Conservation (phyloP, 2,888 invertebrate genomes). For the Stenchaetothrips biformis region DNA sequence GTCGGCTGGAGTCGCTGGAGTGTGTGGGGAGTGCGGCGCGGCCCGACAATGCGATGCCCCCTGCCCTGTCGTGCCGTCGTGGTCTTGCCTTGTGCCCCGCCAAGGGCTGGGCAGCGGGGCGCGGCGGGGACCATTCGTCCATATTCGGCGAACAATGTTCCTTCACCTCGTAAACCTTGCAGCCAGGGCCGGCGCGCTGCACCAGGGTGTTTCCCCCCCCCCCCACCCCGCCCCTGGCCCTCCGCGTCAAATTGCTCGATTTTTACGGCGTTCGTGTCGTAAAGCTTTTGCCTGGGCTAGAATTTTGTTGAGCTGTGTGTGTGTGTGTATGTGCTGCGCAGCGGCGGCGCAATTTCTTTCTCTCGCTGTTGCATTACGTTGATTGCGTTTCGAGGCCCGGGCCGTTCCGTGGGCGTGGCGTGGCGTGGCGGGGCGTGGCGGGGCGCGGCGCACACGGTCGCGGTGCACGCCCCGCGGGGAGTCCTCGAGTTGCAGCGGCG, state of each 20-base stretch:
- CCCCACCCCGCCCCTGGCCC: not conserved
- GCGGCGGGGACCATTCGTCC: not conserved
- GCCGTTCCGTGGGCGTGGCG: not conserved
- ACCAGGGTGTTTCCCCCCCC: not conserved
- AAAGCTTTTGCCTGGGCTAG: not conserved
- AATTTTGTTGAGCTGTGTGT: not conserved
- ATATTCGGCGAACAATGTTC: conserved; percentile 20
- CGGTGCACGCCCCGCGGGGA: not conserved
- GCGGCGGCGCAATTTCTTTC: no score
- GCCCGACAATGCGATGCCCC: no score
- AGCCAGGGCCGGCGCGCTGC: not conserved
- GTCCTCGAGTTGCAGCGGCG: not conserved
- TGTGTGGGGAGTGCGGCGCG: no score
- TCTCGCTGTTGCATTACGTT: conserved; percentile 1
- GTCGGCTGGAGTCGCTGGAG: no score
- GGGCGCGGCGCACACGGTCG: not conserved
- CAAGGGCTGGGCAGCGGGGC: no score
- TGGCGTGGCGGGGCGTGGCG: no score
- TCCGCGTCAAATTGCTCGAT: conserved; percentile 1
- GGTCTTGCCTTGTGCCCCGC: no score
- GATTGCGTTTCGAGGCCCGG: not conserved
- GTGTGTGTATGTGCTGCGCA: no score
- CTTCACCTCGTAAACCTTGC: conserved; percentile 1
- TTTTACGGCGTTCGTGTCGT: conserved; percentile 11
- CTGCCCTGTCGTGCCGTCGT: no score